phyloP scores from a whole-genome alignment of 2,113 vertebrate genomes.

The Hydrochoerus hydrochaeris region DNA sequence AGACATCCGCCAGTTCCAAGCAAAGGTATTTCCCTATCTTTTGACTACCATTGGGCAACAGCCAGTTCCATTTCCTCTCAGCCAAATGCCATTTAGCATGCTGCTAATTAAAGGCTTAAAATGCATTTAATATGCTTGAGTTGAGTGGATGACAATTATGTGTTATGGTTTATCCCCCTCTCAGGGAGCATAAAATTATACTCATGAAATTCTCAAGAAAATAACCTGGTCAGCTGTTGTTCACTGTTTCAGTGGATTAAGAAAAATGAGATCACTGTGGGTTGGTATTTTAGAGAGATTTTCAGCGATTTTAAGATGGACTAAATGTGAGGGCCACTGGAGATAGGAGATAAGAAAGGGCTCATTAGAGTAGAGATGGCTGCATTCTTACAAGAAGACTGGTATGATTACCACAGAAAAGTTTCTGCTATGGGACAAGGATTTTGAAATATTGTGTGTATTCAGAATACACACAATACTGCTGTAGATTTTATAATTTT shows the following conservation, averaged over 20 bases:
- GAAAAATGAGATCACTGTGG: neutral
- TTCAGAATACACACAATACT: conserved; percentile 46
- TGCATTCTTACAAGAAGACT: neutral
- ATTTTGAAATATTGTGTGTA: neutral
- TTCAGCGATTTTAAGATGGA: conserved; percentile 33
- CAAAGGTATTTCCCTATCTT: conserved; percentile 81
- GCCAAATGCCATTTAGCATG: neutral
- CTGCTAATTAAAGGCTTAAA: neutral
- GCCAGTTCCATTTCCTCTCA: neutral
- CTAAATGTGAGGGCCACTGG: neutral
- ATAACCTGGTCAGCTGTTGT: neutral
- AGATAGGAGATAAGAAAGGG: neutral
- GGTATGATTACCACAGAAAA: neutral
- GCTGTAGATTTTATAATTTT: neutral
- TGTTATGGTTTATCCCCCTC: neutral
- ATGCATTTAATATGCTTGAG: neutral
- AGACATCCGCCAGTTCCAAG: conserved; percentile 77
- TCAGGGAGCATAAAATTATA: neutral
- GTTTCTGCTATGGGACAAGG: neutral
- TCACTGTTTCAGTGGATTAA: neutral
- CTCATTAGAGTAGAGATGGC: neutral
- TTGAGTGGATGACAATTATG: neutral
- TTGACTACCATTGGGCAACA: neutral
- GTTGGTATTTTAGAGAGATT: conserved; percentile 2
- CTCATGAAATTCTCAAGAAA: conserved; percentile 15